phyloP scores from a whole-genome alignment of 2,888 invertebrate species.

The Parnassius glacialis region DNA sequence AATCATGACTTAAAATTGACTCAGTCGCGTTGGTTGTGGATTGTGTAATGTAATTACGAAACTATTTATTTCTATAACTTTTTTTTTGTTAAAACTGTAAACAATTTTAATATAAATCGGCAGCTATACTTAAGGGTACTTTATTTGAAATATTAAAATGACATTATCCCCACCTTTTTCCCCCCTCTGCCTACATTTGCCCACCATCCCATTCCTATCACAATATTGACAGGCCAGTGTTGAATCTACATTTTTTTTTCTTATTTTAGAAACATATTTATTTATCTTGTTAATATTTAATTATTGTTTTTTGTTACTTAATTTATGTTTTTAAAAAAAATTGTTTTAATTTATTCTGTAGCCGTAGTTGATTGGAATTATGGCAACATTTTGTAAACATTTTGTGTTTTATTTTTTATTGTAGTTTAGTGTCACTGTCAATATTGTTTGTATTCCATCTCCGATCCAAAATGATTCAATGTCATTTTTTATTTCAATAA shows the following conservation, averaged over 20 bases:
- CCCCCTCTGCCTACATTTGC: conserved; percentile 36
- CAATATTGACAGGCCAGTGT: conserved; percentile 82
- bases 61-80: conserved; percentile 55
- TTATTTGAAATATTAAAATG: conserved; percentile 77
- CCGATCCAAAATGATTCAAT: conserved; percentile 67
- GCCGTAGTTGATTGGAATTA: conserved; percentile 56
- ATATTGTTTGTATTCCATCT: conserved; percentile 75
- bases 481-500: conserved; percentile 81
- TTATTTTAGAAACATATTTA: conserved; percentile 72
- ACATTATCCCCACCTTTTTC: conserved; percentile 45
- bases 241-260: conserved; percentile 63
- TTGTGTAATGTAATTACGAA: conserved; percentile 47
- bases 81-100: conserved; percentile 65
- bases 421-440: conserved; percentile 73
- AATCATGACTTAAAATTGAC: conserved; percentile 32
- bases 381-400: conserved; percentile 56
- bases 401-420: conserved; percentile 56
- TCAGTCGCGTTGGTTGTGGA: conserved; percentile 59
- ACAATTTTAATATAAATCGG: conserved; percentile 68
- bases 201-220: conserved; percentile 45
- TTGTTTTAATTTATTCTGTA: conserved; percentile 78
- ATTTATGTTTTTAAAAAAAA: conserved; percentile 67
- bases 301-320: conserved; percentile 72
- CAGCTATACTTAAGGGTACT: conserved; percentile 73
- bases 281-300: conserved; percentile 64